A percentile compares a stretch with the other conserved stretches of the same genome.
These are phyloP conservation scores for Odocoileus hemionus DNA, from an alignment of 2,113 vertebrate species.

Conservation along the genomic window DNA sequence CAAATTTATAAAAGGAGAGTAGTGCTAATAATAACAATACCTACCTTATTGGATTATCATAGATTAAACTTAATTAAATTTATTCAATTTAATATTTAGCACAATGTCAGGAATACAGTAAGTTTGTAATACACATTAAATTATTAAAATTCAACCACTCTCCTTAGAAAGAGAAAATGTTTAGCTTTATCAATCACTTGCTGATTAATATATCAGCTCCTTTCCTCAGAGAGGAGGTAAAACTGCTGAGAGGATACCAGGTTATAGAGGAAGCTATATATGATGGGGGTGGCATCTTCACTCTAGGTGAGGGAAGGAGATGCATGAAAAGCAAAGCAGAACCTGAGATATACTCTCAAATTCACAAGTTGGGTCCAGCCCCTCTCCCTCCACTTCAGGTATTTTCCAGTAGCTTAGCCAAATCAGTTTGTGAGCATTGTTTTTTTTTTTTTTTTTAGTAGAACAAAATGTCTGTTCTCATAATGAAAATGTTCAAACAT, in stretches of 20 bases:
- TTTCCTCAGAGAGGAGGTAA: background rate
- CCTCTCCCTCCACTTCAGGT: background rate
- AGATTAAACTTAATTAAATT: background rate
- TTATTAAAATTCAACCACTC: background rate
- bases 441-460: background rate
- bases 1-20: background rate
- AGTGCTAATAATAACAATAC: background rate
- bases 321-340: background rate
- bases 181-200: background rate
- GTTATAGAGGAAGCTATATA: background rate
- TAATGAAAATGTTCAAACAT: background rate
- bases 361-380: background rate
- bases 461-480: background rate
- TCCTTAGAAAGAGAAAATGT: background rate
- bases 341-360: background rate
- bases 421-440: background rate
- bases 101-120: background rate
- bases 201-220: background rate
- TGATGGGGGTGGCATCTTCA: background rate
- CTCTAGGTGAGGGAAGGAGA: background rate
- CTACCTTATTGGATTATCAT: background rate
- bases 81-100: background rate
- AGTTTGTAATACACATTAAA: background rate
- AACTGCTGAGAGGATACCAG: background rate
- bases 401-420: background rate